These are phyloP conservation scores for Aselliscus stoliczkanus DNA, from an alignment of 2,797 vertebrate species.

Conservation along the genomic window DNA sequence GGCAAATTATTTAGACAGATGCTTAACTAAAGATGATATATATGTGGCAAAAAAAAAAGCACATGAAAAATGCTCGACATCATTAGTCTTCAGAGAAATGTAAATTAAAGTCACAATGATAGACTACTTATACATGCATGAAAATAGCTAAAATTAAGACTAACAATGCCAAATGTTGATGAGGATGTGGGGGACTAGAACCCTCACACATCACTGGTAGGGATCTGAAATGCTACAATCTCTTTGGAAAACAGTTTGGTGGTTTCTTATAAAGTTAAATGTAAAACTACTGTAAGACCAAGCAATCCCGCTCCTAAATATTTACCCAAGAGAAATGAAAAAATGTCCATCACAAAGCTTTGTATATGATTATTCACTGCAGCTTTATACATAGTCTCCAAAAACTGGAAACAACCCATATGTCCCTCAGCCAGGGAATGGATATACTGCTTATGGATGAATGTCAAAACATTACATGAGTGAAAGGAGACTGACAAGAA, in stretches of 20 bases:
- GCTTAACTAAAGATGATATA: neutral
- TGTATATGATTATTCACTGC: neutral
- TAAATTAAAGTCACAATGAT: neutral
- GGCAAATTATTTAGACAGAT: neutral
- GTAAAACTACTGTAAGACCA: neutral
- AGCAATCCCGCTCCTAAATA: neutral
- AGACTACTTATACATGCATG: neutral
- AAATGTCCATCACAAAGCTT: neutral
- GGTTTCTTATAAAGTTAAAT: neutral
- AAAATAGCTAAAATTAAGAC: neutral
- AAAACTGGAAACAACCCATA: neutral
- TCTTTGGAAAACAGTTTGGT: neutral
- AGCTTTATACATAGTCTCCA: neutral
- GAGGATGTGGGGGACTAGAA: neutral
- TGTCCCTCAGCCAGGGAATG: neutral
- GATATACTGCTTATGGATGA: neutral
- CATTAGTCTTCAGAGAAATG: neutral
- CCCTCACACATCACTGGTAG: neutral
- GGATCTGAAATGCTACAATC: neutral
- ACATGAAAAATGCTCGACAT: neutral
- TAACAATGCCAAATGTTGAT: neutral
- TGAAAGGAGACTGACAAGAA: neutral
- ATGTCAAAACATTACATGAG: neutral
- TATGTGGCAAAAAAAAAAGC: neutral
- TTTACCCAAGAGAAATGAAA: neutral